Evolutionary conservation across 2,888 invertebrate species (phyloP), one percentile per base, ranked within the genome.

Genomic region (Sthenelais limicola): DNA sequence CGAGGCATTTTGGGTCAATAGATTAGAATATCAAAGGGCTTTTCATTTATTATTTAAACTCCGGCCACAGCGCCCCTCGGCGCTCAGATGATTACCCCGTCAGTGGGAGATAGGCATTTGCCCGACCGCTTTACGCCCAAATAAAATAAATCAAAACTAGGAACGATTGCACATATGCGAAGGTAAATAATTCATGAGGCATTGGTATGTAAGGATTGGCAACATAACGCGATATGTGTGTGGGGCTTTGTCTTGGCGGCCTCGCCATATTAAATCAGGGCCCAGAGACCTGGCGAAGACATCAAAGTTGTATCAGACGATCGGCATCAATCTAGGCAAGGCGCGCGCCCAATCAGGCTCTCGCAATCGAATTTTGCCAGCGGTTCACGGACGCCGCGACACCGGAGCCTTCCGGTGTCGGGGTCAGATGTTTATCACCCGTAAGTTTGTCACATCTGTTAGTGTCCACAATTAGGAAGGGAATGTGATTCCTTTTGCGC

Each of bases 1-100:
- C 62, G 35, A 62, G 62, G 62, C 62, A 62, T 62, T 62, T 62
- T 62, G 62, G 62, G 62, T 62, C 62, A 62, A 62, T 62, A 62
- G 62, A 62, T 62, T 62, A 62, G 62, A 62, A 62, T 62, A 62
- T 62, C 62, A 62, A 62, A 62, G 43, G 62, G 38, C 62, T 35
- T 28, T 62, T 62, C 62, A 62, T 62, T 21, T 62, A 62, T 62
- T 62, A 62, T 62, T 62, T 62, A 62, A 26, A 43, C 9, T 35
- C 1, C 38, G 21, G 35, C 38, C 1, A 21, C 38, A 35, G 62
- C 21, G 12, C 62, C 18, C 62, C 21, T 3, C 56, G 30, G 28
- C 30, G 21, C 56, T 30, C 30, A 18, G 18, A 62, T 62, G 38
- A 62, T 62, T 62, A 43, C 62, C 38, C 12, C 62, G 62, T 62